These are phyloP conservation scores for Syngnathus scovelli DNA, from an alignment of 2,113 vertebrate species.

Conservation along the genomic window DNA sequence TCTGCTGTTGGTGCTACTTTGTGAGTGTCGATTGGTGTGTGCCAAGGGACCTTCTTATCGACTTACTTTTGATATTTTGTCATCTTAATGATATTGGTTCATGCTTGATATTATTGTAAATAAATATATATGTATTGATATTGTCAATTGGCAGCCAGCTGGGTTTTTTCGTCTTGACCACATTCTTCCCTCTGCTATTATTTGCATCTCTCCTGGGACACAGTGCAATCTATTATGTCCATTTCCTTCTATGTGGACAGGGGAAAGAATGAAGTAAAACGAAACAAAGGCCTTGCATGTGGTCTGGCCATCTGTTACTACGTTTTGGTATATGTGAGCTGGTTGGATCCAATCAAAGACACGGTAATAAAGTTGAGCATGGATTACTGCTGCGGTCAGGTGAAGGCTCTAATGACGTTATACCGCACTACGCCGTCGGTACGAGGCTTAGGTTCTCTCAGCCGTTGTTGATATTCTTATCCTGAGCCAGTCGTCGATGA, in stretches of 20 bases:
- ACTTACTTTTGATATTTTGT: background rate
- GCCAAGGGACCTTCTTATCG: slow-evolving; percentile 10
- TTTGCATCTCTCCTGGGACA: slow-evolving; percentile 7
- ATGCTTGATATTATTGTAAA: background rate
- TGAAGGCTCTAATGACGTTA: slow-evolving; percentile 27
- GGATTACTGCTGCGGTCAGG: slow-evolving; percentile 22
- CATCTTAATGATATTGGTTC: background rate
- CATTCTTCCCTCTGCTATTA: background rate
- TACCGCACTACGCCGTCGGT: background rate
- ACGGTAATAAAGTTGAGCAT: slow-evolving; percentile 1
- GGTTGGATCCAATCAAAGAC: background rate
- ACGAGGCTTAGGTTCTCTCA: slow-evolving; percentile 5
- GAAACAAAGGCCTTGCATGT: background rate
- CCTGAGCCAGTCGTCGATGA: slow-evolving; percentile 34
- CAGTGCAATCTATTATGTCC: background rate
- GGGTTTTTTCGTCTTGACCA: background rate
- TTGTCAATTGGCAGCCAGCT: background rate
- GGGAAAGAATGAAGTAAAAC: background rate
- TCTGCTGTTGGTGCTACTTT: slow-evolving; percentile 39
- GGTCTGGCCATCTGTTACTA: slow-evolving; percentile 17
- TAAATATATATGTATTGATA: background rate
- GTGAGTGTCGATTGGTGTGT: slow-evolving; percentile 3
- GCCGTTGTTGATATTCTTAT: slow-evolving; percentile 31
- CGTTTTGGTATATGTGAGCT: background rate
- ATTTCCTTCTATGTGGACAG: slow-evolving; percentile 2